phyloP scores from a whole-genome alignment of 2,888 invertebrate species.

The Mythimna albipuncta region DNA sequence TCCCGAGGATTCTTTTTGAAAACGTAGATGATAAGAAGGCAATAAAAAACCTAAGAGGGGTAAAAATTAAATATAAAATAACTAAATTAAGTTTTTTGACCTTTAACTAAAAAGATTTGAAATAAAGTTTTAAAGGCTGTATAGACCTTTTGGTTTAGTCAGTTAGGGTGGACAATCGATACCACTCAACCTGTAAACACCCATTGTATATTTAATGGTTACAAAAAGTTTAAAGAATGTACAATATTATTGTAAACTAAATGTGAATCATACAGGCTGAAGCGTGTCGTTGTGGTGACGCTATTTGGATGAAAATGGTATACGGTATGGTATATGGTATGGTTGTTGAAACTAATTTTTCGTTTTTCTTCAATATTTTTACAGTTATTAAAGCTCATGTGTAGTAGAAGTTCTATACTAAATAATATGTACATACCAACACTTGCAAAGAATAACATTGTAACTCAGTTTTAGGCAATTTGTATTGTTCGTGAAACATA shows the following conservation, averaged over 20 bases:
- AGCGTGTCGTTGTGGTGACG: constrained; percentile 8
- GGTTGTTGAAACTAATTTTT: constrained; percentile 26
- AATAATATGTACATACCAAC: no score
- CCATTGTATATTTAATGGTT: constrained; percentile 1
- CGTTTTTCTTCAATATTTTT: constrained; percentile 27
- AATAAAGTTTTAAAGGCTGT: neutral
- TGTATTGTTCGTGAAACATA: neutral
- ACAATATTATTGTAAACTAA: constrained; percentile 28
- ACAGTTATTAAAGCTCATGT: neutral
- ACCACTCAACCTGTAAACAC: constrained; percentile 4
- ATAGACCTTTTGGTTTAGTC: neutral
- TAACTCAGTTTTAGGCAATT: no score
- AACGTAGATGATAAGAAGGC: neutral
- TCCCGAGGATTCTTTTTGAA: neutral
- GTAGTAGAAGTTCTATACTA: neutral
- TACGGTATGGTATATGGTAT: no score
- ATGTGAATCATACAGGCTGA: constrained; percentile 11
- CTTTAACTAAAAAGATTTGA: neutral
- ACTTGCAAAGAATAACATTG: no score
- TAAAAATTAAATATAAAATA: neutral
- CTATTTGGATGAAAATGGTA: constrained; percentile 4
- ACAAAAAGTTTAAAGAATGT: constrained; percentile 14
- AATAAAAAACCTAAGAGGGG: neutral
- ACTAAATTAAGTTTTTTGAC: no score
- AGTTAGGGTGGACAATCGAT: neutral